These are phyloP conservation scores for Gila orcuttii DNA, from an alignment of 2,113 vertebrate species.

Conservation along the genomic window DNA sequence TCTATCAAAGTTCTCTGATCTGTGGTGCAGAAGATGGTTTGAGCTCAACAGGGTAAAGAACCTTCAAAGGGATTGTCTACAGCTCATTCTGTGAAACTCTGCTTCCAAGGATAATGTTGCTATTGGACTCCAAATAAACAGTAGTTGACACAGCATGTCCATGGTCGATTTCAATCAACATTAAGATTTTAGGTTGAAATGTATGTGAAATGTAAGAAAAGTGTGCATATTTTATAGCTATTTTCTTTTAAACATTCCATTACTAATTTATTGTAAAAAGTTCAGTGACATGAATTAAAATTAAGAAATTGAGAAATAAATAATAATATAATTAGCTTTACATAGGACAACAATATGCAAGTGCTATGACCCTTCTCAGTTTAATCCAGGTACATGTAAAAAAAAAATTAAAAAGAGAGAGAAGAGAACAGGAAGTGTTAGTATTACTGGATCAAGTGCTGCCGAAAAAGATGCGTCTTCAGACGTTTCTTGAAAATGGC, in stretches of 20 bases:
- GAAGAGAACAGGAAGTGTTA: too few relatives aligned
- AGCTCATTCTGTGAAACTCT: background rate
- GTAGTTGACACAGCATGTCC: background rate
- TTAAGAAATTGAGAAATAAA: too few relatives aligned
- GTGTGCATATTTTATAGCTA: background rate
- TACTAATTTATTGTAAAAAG: background rate
- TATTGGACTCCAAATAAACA: background rate
- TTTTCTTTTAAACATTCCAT: background rate
- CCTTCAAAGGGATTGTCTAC: background rate
- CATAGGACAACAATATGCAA: too few relatives aligned
- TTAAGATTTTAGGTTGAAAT: background rate
- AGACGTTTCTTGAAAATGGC: too few relatives aligned
- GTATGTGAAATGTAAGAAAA: background rate
- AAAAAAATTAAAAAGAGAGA: too few relatives aligned
- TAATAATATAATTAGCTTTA: too few relatives aligned
- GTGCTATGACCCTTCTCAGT: too few relatives aligned
- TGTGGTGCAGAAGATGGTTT: conserved; percentile 10
- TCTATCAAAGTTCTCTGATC: background rate
- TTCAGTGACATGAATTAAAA: background rate
- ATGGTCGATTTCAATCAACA: background rate
- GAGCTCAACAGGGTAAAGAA: background rate
- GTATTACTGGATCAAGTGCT: too few relatives aligned
- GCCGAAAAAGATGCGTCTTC: too few relatives aligned
- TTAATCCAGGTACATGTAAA: too few relatives aligned
- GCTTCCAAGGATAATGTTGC: background rate